phyloP scores from a whole-genome alignment of 37 sponge, comb jelly and placozoan genomes.

The Halisarca cf. caerulea region DNA sequence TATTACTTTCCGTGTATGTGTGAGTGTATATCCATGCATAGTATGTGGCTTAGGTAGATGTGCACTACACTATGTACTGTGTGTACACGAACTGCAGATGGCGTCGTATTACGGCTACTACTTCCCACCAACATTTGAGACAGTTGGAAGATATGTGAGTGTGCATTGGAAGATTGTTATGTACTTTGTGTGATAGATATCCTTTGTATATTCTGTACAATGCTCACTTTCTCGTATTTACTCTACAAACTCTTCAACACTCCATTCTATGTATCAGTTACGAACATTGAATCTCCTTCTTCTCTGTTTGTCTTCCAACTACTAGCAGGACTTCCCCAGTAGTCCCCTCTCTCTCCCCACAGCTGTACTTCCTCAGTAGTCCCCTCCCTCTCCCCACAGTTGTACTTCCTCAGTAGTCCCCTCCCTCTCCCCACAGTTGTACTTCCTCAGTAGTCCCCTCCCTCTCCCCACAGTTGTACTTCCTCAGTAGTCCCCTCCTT shows the following conservation, averaged over 20 bases:
- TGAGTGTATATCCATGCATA: no score
- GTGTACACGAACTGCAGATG: no score
- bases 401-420: not conserved
- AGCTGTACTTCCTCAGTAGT: not conserved
- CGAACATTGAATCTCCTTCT: not conserved
- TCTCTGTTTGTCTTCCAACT: no score
- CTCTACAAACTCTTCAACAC: not conserved
- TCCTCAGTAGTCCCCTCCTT: no score
- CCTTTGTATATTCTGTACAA: no score
- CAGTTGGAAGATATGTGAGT: slow-evolving; percentile 49
- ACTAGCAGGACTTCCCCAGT: not conserved
- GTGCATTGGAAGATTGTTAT: no score
- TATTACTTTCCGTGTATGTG: no score
- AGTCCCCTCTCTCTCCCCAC: not conserved
- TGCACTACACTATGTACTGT: no score
- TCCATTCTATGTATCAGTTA: not conserved
- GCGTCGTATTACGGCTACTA: slow-evolving; percentile 46
- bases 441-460: no score
- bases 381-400: not conserved
- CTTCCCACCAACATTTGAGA: slow-evolving; percentile 56
- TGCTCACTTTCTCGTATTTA: not conserved
- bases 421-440: not conserved
- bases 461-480: no score
- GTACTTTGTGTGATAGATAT: no score
- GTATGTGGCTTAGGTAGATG: no score